Conservation (phyloP, 2,797 vertebrate genomes). For the Borostomias antarcticus region DNA sequence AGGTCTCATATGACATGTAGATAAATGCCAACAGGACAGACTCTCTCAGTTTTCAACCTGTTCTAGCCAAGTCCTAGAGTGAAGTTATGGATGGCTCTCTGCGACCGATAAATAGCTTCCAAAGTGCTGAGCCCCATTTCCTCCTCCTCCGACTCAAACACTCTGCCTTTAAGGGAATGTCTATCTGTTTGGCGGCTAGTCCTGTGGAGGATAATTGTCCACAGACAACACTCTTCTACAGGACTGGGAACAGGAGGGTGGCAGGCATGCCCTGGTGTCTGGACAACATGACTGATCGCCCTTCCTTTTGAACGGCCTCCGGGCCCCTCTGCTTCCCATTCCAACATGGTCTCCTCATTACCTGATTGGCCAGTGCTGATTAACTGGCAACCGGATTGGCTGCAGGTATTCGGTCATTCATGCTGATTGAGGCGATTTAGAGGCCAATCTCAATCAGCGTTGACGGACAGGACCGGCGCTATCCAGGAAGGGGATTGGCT, state of each 20-base stretch:
- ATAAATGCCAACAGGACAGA: conserved; percentile 51
- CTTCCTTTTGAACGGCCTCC: conserved; percentile 48
- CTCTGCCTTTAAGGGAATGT: conserved; percentile 49
- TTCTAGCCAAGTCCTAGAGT: conserved; percentile 46
- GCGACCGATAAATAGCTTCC: conserved; percentile 44
- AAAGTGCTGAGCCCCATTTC: conserved; percentile 58
- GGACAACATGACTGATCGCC: conserved; percentile 48
- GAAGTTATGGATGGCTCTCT: conserved; percentile 57
- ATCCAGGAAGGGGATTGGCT: conserved; percentile 46
- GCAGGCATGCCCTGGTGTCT: conserved; percentile 34
- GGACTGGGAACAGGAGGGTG: conserved; percentile 45
- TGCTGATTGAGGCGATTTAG: conserved; percentile 58
- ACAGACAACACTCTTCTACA: conserved; percentile 53
- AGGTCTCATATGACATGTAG: neutral
- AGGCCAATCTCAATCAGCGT: conserved; percentile 66
- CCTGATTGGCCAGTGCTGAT: conserved; percentile 68
- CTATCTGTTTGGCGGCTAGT: conserved; percentile 33
- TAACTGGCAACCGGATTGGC: conserved; percentile 72
- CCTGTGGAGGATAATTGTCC: conserved; percentile 57
- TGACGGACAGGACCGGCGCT: conserved; percentile 46
- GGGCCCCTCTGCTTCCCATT: conserved; percentile 65
- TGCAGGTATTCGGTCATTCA: conserved; percentile 70
- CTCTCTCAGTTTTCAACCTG: conserved; percentile 39
- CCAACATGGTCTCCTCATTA: conserved; percentile 67
- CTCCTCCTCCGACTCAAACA: conserved; percentile 55